phyloP scores from a whole-genome alignment of 35 echinoderm and acorn worm species.

The Apostichopus californicus region DNA sequence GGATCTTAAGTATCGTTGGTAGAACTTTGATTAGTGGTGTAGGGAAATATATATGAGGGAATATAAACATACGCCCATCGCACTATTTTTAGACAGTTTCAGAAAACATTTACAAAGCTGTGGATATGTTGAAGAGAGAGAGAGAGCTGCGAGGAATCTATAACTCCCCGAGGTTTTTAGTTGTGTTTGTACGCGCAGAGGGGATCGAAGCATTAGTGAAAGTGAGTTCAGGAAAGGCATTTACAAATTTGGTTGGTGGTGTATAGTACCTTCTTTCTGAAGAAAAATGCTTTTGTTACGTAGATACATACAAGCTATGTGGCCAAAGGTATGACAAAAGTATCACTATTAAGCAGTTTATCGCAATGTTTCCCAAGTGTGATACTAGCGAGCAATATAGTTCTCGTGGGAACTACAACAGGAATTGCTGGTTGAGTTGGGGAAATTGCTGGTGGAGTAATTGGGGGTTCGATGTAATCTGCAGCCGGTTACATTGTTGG shows the following conservation, averaged over 20 bases:
- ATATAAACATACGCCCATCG: too few species aligned
- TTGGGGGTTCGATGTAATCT: too few species aligned
- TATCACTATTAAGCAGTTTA: too few species aligned
- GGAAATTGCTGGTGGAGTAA: background rate
- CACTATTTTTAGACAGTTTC: constrained; percentile 10
- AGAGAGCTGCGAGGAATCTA: background rate
- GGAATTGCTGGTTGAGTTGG: background rate
- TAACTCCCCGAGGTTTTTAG: background rate
- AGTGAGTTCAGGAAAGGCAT: background rate
- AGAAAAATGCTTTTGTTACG: background rate
- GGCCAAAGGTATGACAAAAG: background rate
- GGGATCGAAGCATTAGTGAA: background rate
- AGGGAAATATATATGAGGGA: too few species aligned
- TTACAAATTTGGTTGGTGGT: background rate
- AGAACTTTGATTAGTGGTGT: too few species aligned
- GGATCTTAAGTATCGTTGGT: too few species aligned
- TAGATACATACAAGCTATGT: constrained; percentile 23
- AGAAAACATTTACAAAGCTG: background rate
- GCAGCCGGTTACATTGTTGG: too few species aligned
- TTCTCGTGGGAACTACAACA: too few species aligned
- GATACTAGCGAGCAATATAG: too few species aligned
- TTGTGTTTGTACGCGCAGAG: background rate
- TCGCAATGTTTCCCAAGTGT: too few species aligned
- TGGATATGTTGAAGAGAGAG: background rate
- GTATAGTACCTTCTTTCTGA: background rate